Evolutionary conservation across 2,888 invertebrate species (phyloP), one percentile per base, ranked within the genome.

Genomic region (Globia sparganii): DNA sequence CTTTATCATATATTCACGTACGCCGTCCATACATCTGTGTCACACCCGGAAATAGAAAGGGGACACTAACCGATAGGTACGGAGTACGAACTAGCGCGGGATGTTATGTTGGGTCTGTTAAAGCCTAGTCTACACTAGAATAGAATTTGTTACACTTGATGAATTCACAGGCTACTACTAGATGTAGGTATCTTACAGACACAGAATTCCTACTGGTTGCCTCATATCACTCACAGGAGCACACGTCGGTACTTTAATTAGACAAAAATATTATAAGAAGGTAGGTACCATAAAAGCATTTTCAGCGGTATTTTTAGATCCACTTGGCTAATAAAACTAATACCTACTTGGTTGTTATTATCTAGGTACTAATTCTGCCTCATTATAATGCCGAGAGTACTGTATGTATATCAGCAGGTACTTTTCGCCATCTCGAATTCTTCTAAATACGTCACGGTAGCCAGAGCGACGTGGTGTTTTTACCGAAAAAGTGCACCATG

Each of bases 41-140:
- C 86, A 82, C 28, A 86, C 69, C 53, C 61, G 86, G 86, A 84
- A 83, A 64, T 75, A 72, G 74, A 84, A 86, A 86, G 72, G 78
- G 83, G 83, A 78, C 86, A 82, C 68, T 85, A 83, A 78, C 83
- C 78, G 86, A 83, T 83, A 75, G 68, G 58, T 69, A 72, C 43
- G n/a, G n/a, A n/a, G n/a, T 4, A 37, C 37, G 58, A 46, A 46
- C 61, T 56, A 70, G 61, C 58, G 53, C 76, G 61, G 80, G 69
- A 73, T 66, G 56, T 25, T 58, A 40, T 43, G 58, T 43, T 40
- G 4, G 25, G 59, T 43, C 49, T 43, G 15, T 6, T 49, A 21
- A 84, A 49, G 31, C 46, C 34, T 69, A 69, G 84, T 59, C 40
- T 46, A 78, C 37, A 83, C 31, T 18, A 64, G 18, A 61, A 28